Base-by-base conservation (phyloP, 53 echinoderm and acorn worm species). In the Paracentrotus lividus region DNA sequence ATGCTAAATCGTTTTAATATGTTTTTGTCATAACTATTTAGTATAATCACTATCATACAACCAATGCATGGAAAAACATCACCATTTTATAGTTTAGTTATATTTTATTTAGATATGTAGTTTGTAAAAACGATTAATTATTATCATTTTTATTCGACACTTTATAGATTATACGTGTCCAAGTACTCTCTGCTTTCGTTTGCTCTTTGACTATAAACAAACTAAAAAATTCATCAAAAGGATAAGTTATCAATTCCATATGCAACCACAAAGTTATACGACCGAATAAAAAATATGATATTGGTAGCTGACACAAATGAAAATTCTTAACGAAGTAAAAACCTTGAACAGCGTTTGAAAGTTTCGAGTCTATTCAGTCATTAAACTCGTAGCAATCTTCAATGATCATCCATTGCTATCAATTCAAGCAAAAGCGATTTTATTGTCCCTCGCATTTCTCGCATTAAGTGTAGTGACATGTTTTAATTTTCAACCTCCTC, bases 391-490 rank as follows among this genome's bases (percentile, higher is more conserved):
- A 47, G 47, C 44, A 45, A 45, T n/a, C 81, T 81, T 81, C 47
- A 81, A 47, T 81, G 27, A 47, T 10, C 45, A 27, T 45, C 49
- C 81, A 45, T 81, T n/a, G 47, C 81, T 45, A 81, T 81, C 45
- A 81, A 81, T 81, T 49, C 81, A 45, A 81, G 26, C 81, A 81
- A 24, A 47, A 81, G 26, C n/a, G 44, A 45, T n/a, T n/a, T 1
- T 45, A 81, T 47, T 81, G 81, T 81, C 81, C n/a, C 81, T 44
- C 81, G 81, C 49, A 81, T 81, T 47, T 81, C 47, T 47, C 47
- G 45, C 81, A 45, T 81, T 44, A 47, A 81, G 47, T 81, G 44
- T 45, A 47, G 81, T 81, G 47, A 81, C 47, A 47, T 47, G 81
- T n/a, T n/a, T n/a, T 81, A 81, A 81, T 81, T 47, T 47, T 47